Base-by-base conservation (phyloP, 2,113 vertebrate genomes). In the Phasianus colchicus region DNA sequence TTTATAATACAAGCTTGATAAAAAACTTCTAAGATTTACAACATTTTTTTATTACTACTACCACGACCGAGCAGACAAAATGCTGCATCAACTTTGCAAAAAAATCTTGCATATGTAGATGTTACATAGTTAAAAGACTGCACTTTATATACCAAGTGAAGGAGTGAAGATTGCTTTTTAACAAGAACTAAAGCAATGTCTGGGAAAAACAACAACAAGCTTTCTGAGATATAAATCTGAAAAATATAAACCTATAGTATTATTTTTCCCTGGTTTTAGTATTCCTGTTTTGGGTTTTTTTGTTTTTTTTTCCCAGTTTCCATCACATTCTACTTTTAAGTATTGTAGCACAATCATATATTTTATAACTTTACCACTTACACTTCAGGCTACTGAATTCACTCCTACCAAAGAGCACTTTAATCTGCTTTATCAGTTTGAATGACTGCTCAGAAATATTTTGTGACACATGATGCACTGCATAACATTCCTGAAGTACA, bases 111-210 rank as follows among this genome's bases (percentile, higher is more conserved):
- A 71, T 54, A 29, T 15, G 3, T 54, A 54, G 15, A 29, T 5
- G 24, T 0, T 47, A 27, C 4, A 61, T 9, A 75, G 12, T 57
- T 34, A 86, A 70, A 38, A 32, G 29, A 25, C 38, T 78, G 24
- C 11, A 32, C 25, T 61, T 52, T 27, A 34, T 2, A 75, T 75
- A 78, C 19, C 5, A 76, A 73, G 9, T 16, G 32, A 19, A 70
- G 75, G 4, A 70, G 58, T 3, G n/a, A 17, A 48, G 3, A 57
- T 11, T 9, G 1, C 0, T 18, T 13, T 0, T 8, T 50, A 15
- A 54, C 48, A 50, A 50, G 48, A 50, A 25, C 48, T 78, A 54
- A 72, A 71, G 21, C 8, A 34, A 2, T 1, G 1, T 22, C 29
- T 57, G 48, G 42, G 10, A 12, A 47, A 47, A 47, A 47, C 10